A percentile compares a stretch with the other conserved stretches of the same genome.
These are phyloP conservation scores for Scartelaos histophorus DNA, from an alignment of 2,113 vertebrate species.

Conservation along the genomic window DNA sequence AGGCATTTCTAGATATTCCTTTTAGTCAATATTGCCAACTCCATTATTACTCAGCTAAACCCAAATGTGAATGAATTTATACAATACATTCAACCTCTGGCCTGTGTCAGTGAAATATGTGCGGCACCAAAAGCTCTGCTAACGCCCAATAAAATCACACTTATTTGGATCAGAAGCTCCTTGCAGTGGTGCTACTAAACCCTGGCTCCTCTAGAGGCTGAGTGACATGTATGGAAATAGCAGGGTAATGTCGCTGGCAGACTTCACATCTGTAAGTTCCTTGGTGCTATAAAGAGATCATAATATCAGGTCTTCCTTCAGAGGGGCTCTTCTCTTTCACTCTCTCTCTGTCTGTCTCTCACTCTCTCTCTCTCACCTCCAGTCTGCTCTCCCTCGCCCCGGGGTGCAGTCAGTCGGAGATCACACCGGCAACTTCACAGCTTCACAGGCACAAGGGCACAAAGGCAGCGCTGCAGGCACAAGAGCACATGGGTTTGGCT, in stretches of 20 bases:
- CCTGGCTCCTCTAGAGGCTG: slow-evolving; percentile 35
- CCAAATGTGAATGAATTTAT: too few relatives aligned
- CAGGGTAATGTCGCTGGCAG: slow-evolving; percentile 40
- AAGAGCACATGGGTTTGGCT: slow-evolving; percentile 40
- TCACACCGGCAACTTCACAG: slow-evolving; percentile 75
- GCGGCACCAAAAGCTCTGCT: neutral
- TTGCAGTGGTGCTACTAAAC: slow-evolving; percentile 19
- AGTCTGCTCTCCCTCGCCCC: slow-evolving; percentile 77
- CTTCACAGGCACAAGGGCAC: slow-evolving; percentile 69
- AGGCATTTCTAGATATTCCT: too few relatives aligned
- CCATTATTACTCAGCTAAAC: too few relatives aligned
- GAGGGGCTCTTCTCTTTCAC: too few relatives aligned
- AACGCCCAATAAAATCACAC: slow-evolving; percentile 12
- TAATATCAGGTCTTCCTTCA: slow-evolving; percentile 46
- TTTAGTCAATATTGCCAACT: too few relatives aligned
- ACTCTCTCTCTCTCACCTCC: slow-evolving; percentile 34
- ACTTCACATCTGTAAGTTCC: slow-evolving; percentile 58
- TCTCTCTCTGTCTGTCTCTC: too few relatives aligned
- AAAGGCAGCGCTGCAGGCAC: slow-evolving; percentile 64
- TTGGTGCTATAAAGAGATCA: slow-evolving; percentile 50
- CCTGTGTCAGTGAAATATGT: slow-evolving; percentile 29
- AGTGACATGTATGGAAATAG: slow-evolving; percentile 59
- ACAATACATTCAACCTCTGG: slow-evolving; percentile 9
- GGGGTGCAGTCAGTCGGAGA: slow-evolving; percentile 76
- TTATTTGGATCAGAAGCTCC: slow-evolving; percentile 14